Percentiles rank a stretch among this genome's conserved stretches.
phyloP scores from a whole-genome alignment of 2,888 invertebrate species.

The Scaptomyza reducta region DNA sequence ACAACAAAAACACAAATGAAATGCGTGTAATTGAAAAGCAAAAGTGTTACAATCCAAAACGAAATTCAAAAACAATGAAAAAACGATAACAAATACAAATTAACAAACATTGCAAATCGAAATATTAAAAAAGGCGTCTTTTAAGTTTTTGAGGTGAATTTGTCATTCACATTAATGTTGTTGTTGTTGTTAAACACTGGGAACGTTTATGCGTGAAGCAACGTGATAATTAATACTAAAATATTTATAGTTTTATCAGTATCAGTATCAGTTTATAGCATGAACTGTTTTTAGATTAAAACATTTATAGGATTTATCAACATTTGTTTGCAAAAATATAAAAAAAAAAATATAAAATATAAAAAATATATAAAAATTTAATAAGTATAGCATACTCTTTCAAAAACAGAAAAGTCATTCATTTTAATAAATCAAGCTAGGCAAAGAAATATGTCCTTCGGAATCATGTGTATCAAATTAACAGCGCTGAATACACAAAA shows the following conservation, averaged over 20 bases:
- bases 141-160: constrained; percentile 4
- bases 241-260: not conserved
- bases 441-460: not conserved
- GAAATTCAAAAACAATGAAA: constrained; percentile 35
- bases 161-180: constrained; percentile 9
- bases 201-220: constrained; percentile 14
- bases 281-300: too few relatives aligned
- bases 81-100: constrained; percentile 20
- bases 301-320: not conserved
- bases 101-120: constrained; percentile 34
- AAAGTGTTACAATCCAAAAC: constrained; percentile 63
- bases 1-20: constrained; percentile 34
- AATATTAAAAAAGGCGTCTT: constrained; percentile 23
- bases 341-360: too few relatives aligned
- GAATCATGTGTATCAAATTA: too few relatives aligned
- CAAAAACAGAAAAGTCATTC: too few relatives aligned
- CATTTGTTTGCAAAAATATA: too few relatives aligned
- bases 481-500: too few relatives aligned
- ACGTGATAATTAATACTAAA: not conserved
- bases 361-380: too few relatives aligned
- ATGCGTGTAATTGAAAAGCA: constrained; percentile 67
- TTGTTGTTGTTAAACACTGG: constrained; percentile 2
- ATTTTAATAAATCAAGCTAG: not conserved
- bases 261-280: not conserved
- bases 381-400: too few relatives aligned